Conservation (phyloP, 2,888 invertebrate species). For the Argyresthia albistria region DNA sequence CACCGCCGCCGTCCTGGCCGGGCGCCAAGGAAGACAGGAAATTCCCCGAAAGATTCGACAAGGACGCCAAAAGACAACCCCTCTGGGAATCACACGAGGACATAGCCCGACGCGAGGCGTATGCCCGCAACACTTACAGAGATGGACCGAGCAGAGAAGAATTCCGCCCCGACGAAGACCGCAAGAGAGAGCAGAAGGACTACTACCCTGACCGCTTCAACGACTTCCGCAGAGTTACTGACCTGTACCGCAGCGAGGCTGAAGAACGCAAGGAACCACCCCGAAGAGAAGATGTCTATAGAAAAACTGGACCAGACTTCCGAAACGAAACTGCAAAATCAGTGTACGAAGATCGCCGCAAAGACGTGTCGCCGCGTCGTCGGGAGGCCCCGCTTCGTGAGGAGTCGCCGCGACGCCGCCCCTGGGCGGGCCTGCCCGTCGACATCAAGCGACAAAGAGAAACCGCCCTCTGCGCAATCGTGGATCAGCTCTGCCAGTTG, state of each 20-base stretch:
- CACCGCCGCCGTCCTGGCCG: constrained; percentile 1
- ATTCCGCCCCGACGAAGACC: background rate
- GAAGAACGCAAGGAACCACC: too few species aligned
- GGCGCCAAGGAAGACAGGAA: background rate
- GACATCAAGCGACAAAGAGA: too few species aligned
- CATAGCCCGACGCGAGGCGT: background rate
- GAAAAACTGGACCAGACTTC: too few species aligned
- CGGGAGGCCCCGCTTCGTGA: too few species aligned
- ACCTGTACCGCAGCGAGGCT: background rate
- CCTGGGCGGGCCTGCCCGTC: too few species aligned
- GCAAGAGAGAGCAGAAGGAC: background rate
- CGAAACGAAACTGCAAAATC: too few species aligned
- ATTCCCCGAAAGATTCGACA: background rate
- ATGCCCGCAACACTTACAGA: background rate
- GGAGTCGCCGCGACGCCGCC: too few species aligned
- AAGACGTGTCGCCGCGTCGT: background rate
- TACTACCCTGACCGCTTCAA: background rate
- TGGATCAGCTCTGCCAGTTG: background rate
- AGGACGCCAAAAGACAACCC: background rate
- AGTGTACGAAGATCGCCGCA: background rate
- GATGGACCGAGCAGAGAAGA: background rate
- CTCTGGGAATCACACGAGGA: background rate
- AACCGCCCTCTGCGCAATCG: too few species aligned
- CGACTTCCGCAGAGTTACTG: background rate
- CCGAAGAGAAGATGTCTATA: too few species aligned